Base-by-base conservation (phyloP, 1,140 invertebrate species). In the Lerema accius region DNA sequence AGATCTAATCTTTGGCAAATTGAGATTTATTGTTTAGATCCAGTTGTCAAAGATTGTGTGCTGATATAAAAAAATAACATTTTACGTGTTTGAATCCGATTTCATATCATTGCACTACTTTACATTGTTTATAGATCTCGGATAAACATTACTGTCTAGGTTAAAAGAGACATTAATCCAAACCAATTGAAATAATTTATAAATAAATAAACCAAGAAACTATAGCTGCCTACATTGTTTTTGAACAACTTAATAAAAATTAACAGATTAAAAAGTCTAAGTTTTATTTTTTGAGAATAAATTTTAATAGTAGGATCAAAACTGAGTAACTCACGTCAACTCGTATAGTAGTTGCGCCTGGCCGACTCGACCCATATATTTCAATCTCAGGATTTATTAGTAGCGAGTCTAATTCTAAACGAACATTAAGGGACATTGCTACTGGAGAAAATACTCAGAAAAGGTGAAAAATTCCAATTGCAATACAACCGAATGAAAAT, bases 301-400 rank as follows among this genome's bases (percentile, higher is more conserved):
- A n/a, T n/a, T n/a, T n/a, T n/a, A n/a, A 43, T 51, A 19, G 51
- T 42, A 55, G 37, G 17, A 28, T 0, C 9, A 7, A 1, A 48
- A 55, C 13, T 16, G 40, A 43, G 51, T 55, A 42, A 53, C 50
- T 55, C 51, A 55, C 51, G 39, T 56, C 51, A 43, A 56, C 16
- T 7, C 51, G 26, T 48, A 23, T 42, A 55, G 35, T 42, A 15
- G 26, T 39, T 43, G 45, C 53, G 50, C 43, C 9, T 59, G 65
- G 60, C 50, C 14, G 23, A 51, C 40, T 43, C 69, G 71, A 71
- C 74, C 71, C 56, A 73, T 63, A 69, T 76, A 71, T 71, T 69
- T 73, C 74, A 73, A 76, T 76, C 74, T 67, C 49, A 19, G 62
- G 56, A 69, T 65, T 58, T 69, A 70, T 71, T 76, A 63, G 53